phyloP scores from a whole-genome alignment of 1,140 invertebrate genomes.

The Zaprionus davidi region DNA sequence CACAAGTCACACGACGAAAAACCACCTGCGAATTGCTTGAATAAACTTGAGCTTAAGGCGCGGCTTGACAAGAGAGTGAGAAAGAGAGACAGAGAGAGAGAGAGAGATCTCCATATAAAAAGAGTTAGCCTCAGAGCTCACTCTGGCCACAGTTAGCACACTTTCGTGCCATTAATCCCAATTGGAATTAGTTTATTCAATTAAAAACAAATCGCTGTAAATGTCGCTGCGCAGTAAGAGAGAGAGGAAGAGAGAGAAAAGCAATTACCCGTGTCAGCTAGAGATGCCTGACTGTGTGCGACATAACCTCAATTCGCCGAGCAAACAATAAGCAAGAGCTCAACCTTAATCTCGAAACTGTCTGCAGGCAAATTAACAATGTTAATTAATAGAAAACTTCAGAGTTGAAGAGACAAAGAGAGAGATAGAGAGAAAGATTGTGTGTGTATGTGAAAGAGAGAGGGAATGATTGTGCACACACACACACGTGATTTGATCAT shows the following conservation, averaged over 20 bases:
- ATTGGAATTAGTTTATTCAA: slow-evolving; percentile 50
- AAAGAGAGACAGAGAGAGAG: not conserved
- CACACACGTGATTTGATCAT: slow-evolving; percentile 53
- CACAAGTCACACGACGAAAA: slow-evolving; percentile 37
- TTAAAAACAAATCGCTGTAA: slow-evolving; percentile 39
- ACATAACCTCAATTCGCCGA: slow-evolving; percentile 42
- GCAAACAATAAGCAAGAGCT: slow-evolving; percentile 35
- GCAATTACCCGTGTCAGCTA: not conserved
- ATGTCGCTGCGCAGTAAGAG: slow-evolving; percentile 14
- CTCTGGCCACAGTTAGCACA: slow-evolving; percentile 27
- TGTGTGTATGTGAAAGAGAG: not conserved
- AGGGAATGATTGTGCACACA: not conserved
- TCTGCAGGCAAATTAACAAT: slow-evolving; percentile 66
- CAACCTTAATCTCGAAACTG: slow-evolving; percentile 59
- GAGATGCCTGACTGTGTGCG: slow-evolving; percentile 17
- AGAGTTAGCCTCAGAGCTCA: not conserved
- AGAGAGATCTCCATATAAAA: not conserved
- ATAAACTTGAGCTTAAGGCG: slow-evolving; percentile 37
- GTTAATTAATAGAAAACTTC: slow-evolving; percentile 76
- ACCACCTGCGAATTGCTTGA: slow-evolving; percentile 52
- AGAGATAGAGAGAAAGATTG: slow-evolving; percentile 9
- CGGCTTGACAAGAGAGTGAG: slow-evolving; percentile 7
- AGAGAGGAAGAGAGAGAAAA: slow-evolving; percentile 12
- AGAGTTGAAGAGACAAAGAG: slow-evolving; percentile 17
- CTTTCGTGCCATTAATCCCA: slow-evolving; percentile 50